Percentiles rank a stretch among this genome's conserved stretches.
phyloP scores from a whole-genome alignment of 2,113 vertebrate species.

The Entelurus aequoreus region DNA sequence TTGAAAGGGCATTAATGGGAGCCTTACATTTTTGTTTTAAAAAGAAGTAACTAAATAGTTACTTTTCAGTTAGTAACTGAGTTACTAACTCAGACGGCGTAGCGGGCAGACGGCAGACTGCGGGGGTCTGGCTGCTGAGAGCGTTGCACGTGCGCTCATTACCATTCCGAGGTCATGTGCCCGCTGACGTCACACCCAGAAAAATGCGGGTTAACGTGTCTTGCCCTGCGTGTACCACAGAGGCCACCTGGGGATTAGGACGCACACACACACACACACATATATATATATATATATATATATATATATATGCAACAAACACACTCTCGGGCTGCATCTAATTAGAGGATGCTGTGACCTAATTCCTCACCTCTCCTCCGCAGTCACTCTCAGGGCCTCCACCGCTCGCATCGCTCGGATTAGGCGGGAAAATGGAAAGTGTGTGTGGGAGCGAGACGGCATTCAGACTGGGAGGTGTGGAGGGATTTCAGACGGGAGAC shows the following conservation, averaged over 20 bases:
- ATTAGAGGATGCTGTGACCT: conserved; percentile 67
- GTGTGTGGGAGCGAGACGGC: conserved; percentile 2
- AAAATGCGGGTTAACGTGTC: conserved; percentile 43
- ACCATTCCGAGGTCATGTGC: conserved; percentile 16
- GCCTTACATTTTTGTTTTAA: too few species aligned
- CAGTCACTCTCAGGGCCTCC: conserved; percentile 29
- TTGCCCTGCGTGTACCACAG: conserved; percentile 48
- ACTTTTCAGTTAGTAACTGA: too few species aligned
- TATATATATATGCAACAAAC: conserved; percentile 18
- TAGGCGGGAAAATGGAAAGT: conserved; percentile 35
- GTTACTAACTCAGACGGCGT: too few species aligned
- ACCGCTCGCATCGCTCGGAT: conserved; percentile 32
- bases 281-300: too few species aligned
- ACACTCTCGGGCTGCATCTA: conserved; percentile 42
- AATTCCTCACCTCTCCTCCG: conserved; percentile 58
- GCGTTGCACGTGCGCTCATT: conserved; percentile 4
- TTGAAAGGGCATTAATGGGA: too few species aligned
- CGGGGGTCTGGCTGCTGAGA: not conserved
- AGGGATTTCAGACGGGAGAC: not conserved
- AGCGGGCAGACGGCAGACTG: too few species aligned
- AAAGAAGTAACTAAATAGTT: too few species aligned
- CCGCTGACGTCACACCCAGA: conserved; percentile 24
- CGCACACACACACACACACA: conserved; percentile 17
- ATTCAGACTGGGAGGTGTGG: not conserved
- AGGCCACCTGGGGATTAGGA: conserved; percentile 59